Evolutionary conservation across 2,113 vertebrate species (phyloP).

Genomic region (Oncorhynchus keta): DNA sequence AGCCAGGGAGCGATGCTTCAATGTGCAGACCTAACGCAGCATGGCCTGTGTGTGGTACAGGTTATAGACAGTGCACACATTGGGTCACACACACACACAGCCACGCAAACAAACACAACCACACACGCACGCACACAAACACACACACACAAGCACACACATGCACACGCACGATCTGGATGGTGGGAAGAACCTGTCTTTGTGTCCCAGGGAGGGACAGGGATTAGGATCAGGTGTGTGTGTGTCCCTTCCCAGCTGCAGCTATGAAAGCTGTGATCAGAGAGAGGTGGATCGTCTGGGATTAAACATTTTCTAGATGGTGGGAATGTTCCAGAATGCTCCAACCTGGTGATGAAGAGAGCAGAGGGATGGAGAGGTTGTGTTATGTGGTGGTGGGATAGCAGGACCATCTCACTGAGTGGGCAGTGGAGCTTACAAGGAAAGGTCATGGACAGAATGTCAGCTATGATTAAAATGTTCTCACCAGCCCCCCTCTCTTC

Average conservation of each 20-base stretch:
- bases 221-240: slow-evolving; percentile 67
- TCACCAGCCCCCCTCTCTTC: slow-evolving; percentile 59
- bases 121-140: not conserved
- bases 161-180: not conserved
- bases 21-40: too few species aligned
- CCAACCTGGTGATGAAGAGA: slow-evolving; percentile 28
- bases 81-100: not conserved
- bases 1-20: too few species aligned
- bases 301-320: slow-evolving; percentile 1
- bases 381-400: not conserved
- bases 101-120: not conserved
- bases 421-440: not conserved
- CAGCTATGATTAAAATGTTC: slow-evolving; percentile 66
- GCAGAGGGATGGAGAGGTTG: not conserved
- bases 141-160: not conserved
- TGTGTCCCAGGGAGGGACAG: slow-evolving; percentile 34
- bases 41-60: too few species aligned
- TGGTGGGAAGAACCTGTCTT: slow-evolving; percentile 56
- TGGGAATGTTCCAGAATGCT: slow-evolving; percentile 20
- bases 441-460: slow-evolving; percentile 61
- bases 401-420: not conserved
- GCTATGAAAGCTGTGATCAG: slow-evolving; percentile 12
- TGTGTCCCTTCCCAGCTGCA: slow-evolving; percentile 26
- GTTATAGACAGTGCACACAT: not conserved
- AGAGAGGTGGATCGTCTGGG: not conserved